Base-by-base conservation (phyloP, 1,140 invertebrate genomes). In the Neodiprion pinetum region DNA sequence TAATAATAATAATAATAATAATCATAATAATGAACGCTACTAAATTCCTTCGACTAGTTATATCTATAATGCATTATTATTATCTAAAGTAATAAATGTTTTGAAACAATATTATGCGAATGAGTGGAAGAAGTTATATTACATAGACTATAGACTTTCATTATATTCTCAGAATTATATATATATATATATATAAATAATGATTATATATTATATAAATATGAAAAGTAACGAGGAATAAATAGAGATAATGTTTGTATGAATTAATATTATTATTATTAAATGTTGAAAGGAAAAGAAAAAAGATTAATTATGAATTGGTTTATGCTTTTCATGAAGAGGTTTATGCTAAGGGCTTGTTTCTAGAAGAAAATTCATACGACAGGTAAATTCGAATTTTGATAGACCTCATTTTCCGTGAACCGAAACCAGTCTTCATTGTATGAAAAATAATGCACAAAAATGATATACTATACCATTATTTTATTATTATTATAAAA, bases 241-340 rank as follows among this genome's bases (percentile, higher is more conserved):
- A 83, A 82, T 84, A 87, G 81, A 84, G 79, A 84, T 84, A 85
- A 84, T 84, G 85, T 87, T 88, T 87, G 86, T 86, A 87, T 86
- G 82, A 82, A 86, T 87, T 83, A 87, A 81, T 84, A 86, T 80
- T 79, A 85, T 80, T 81, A 82, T 80, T 78, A 82, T 75, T 81
- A 83, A 82, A 85, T 81, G 71, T 61, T 61, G 11, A 17, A 61
- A 61, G n/a, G 53, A 61, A 61, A 61, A 61, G n/a, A 5, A 61
- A 0, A 11, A 61, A 79, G 73, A 85, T 86, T 80, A 83, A 86
- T 82, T 84, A 86, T 83, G 80, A 86, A 78, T 86, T 87, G 82
- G 79, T 86, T 87, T 84, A 84, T 86, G 85, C 85, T 87, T 86
- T 86, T 83, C 84, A 87, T 40, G 28, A 80, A 84, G 74, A 79